Evolutionary conservation across 2,113 vertebrate genomes (phyloP).

Genomic region (Centropristis striata): DNA sequence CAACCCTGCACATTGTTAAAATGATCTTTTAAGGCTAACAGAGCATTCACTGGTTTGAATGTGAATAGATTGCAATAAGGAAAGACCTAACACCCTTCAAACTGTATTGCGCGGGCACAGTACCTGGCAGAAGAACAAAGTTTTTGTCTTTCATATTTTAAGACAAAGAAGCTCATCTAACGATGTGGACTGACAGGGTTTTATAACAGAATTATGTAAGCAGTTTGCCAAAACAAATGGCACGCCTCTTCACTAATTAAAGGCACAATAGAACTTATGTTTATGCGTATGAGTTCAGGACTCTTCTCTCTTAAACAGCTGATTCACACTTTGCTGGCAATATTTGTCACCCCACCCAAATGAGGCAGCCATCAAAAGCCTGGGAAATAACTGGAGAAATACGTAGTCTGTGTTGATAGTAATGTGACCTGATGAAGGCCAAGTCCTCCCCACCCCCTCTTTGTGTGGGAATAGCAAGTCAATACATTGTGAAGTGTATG

Average conservation of each 20-base stretch:
- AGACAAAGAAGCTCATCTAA: neutral
- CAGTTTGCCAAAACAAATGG: slow-evolving; percentile 1
- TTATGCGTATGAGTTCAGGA: neutral
- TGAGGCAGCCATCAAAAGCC: slow-evolving; percentile 20
- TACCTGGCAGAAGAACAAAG: neutral
- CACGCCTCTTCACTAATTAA: slow-evolving; percentile 18
- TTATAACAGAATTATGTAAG: slow-evolving; percentile 9
- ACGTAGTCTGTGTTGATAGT: neutral
- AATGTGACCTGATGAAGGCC: slow-evolving; percentile 8
- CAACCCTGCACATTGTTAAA: neutral
- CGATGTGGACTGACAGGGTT: slow-evolving; percentile 9
- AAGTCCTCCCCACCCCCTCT: neutral
- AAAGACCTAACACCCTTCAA: neutral
- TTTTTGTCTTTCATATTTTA: neutral
- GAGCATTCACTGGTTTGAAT: neutral
- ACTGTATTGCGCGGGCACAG: neutral
- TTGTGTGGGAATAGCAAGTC: neutral
- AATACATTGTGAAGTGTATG: neutral
- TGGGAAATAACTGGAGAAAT: slow-evolving; percentile 59
- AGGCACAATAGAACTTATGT: neutral
- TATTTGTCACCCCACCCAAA: slow-evolving; percentile 52
- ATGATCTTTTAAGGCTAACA: neutral
- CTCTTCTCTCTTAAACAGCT: slow-evolving; percentile 34
- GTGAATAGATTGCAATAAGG: neutral
- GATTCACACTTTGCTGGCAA: slow-evolving; percentile 58